Base-by-base conservation (phyloP, 2,888 invertebrate genomes). In the Hartigia nigra region DNA sequence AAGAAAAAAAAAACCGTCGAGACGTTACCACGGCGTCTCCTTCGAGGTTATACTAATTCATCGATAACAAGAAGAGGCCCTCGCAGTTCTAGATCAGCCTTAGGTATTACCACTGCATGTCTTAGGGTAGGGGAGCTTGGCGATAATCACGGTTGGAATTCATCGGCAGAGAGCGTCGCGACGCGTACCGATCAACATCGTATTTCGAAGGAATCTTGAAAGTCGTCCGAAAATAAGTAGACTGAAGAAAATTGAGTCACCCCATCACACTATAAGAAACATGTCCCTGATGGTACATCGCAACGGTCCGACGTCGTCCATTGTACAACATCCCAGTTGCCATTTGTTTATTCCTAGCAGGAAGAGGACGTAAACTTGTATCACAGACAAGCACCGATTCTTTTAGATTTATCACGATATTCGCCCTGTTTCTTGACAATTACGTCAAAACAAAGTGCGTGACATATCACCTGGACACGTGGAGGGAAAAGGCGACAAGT, bases 381-480 rank as follows among this genome's bases (percentile, higher is more conserved):
- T 34, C 31, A 72, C 31, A 34, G 72, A 72, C 31, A 72, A 34
- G 75, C 75, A 32, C 75, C 75, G 11, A 55, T 72, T 72, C 14
- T 31, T n/a, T 32, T n/a, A 55, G 77, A 79, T 79, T 77, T 79
- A 79, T 79, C 77, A 31, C 36, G 2, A 55, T 12, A 39, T 74
- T 77, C n/a, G 37, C 34, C 74, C 69, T 36, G 76, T 76, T 72
- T 77, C 35, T 69, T 74, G 78, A 72, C 75, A 75, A 78, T 23
- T 76, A 69, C 74, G 39, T 77, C 79, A 74, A 31, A 77, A 77
- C 77, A 79, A 39, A 31, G 31, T 12, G 12, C 78, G 37, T n/a
- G 74, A 75, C 74, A 75, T 76, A 75, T 69, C 70, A 75, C 35
- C 31, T 34, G 70, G n/a, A 76, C 55, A n/a, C 39, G 76, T 12